Evolutionary conservation across 2,888 invertebrate species (phyloP).

Genomic region (Sesia bembeciformis): DNA sequence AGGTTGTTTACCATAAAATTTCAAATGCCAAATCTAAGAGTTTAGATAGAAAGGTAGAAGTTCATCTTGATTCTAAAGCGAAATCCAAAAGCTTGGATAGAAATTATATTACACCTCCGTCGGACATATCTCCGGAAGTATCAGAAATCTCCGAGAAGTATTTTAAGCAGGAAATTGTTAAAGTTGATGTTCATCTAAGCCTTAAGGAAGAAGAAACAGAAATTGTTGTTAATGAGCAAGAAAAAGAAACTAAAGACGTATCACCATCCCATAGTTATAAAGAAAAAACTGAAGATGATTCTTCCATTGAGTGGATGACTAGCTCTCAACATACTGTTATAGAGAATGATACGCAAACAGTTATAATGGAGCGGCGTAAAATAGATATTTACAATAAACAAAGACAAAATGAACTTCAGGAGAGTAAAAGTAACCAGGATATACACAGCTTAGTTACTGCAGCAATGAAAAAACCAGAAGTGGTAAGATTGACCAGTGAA

Average conservation of each 20-base stretch:
- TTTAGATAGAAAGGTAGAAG: conserved; percentile 77
- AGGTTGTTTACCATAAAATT: conserved; percentile 76
- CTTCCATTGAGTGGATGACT: conserved; percentile 63
- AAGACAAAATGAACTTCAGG: conserved; percentile 60
- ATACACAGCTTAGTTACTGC: conserved; percentile 33
- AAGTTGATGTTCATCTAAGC: conserved; percentile 62
- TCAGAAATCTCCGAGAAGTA: conserved; percentile 59
- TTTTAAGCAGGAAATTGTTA: conserved; percentile 63
- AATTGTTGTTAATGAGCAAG: conserved; percentile 13
- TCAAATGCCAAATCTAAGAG: conserved; percentile 77
- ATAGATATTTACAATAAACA: conserved; percentile 76
- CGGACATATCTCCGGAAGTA: conserved; percentile 37
- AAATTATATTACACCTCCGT: conserved; percentile 67
- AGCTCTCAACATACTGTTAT: conserved; percentile 59
- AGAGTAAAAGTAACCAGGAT: conserved; percentile 53
- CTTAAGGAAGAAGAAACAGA: conserved; percentile 28
- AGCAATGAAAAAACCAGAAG: conserved; percentile 60
- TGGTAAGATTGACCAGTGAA: conserved; percentile 74
- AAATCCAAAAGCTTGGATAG: conserved; percentile 82
- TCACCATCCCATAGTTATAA: conserved; percentile 57
- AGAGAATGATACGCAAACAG: conserved; percentile 75
- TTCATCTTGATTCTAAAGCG: conserved; percentile 70
- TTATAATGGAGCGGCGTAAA: conserved; percentile 75
- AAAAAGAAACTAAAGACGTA: conserved; percentile 28
- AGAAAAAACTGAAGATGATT: conserved; percentile 50